Base-by-base conservation (phyloP, 37 sponge, comb jelly and placozoan genomes). In the Crambe crambe region DNA sequence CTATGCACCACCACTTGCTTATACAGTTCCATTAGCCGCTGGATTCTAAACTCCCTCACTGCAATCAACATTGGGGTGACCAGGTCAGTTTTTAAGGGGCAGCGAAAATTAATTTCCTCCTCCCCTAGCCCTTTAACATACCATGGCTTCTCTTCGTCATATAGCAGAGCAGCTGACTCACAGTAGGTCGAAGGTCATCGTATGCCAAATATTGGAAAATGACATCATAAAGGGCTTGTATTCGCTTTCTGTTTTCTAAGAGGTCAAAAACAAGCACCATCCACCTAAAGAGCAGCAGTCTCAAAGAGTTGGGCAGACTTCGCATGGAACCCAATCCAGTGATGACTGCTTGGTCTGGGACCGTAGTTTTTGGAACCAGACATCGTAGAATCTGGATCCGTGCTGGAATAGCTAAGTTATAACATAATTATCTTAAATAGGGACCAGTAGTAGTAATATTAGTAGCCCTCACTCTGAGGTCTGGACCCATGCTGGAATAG, bases 131-230 rank as follows among this genome's bases (percentile, higher is more conserved):
- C n/a, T n/a, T n/a, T 27, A 30, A 4, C 86, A 27, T 32, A 74
- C 80, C 86, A 86, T 86, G 80, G 1, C 32, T 2, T 57, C 74
- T 79, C 4, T 58, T 74, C 3, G 86, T 86, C 37, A 86, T 43
- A 68, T 86, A 86, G 35, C 80, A 86, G 2, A 86, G 80, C 22
- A 86, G 70, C 68, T 86, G 86, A 26, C 80, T 80, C 3, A 80
- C 74, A 26, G 72, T 27, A 54, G 86, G 74, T 0, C 86, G 80
- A 20, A 86, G 75, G n/a, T 68, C 39, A 35, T 85, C 86, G 39
- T 47, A 30, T 44, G 51, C 37, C 2, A 85, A 32, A 54, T 72
- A 79, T 51, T 80, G 29, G 35, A 86, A 54, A 12, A 80, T 61
- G 21, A 51, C 56, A n/a, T 64, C 69, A 56, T 86, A 86, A 42